Conservation (phyloP, 2,797 vertebrate species). For the Coranthus polyacanthus region DNA sequence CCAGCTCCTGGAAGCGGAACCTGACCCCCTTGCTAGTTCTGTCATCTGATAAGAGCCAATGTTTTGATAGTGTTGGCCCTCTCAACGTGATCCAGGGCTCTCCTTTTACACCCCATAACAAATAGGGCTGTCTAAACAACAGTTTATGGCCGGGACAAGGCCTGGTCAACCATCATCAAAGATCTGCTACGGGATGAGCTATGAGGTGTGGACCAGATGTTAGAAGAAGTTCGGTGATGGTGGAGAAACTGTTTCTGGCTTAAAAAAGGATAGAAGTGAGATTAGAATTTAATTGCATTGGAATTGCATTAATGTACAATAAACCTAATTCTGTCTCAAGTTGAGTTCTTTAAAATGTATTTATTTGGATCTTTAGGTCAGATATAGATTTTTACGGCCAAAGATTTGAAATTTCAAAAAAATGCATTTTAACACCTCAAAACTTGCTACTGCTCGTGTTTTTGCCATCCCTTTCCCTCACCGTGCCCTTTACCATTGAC, state of each 20-base stretch:
- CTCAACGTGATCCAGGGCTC: conserved; percentile 84
- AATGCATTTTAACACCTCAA: not conserved
- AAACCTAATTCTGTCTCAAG: not conserved
- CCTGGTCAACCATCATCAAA: conserved; percentile 80
- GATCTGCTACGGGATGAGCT: conserved; percentile 64
- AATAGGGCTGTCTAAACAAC: conserved; percentile 83
- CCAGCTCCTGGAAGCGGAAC: conserved; percentile 73
- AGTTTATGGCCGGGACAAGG: conserved; percentile 79
- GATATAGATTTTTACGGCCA: not conserved
- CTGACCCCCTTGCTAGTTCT: conserved; percentile 82
- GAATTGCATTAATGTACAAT: not conserved
- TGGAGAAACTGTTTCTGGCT: conserved; percentile 16
- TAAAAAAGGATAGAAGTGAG: not conserved
- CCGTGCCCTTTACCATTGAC: conserved; percentile 79
- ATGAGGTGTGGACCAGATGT: conserved; percentile 75
- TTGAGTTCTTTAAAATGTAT: not conserved
- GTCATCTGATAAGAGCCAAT: conserved; percentile 87
- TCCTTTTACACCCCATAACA: conserved; percentile 82
- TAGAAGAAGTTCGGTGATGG: conserved; percentile 40
- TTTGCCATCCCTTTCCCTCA: conserved; percentile 24
- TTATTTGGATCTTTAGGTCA: not conserved
- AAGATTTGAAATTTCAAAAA: not conserved
- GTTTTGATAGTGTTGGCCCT: conserved; percentile 86
- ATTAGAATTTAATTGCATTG: not conserved
- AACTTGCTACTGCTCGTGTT: conserved; percentile 8